phyloP scores from a whole-genome alignment of 1,140 invertebrate species.

The Polyergus mexicanus region DNA sequence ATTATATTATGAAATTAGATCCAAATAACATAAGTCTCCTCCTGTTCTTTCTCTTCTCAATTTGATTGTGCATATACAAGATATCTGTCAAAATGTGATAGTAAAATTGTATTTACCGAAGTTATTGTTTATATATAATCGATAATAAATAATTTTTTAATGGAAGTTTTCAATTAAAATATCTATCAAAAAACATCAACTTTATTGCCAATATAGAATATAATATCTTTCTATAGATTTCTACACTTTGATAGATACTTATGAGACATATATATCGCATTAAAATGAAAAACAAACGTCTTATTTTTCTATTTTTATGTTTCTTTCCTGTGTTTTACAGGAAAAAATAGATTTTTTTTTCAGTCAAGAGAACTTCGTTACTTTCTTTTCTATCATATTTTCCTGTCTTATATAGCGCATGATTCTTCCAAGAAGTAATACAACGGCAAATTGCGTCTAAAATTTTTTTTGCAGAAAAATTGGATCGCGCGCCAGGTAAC shows the following conservation, averaged over 20 bases:
- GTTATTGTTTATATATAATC: no score
- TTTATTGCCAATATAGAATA: background rate
- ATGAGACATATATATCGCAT: background rate
- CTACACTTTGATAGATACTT: background rate
- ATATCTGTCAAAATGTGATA: slow-evolving; percentile 9
- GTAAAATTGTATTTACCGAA: background rate
- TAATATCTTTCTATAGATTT: background rate
- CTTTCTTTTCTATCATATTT: slow-evolving; percentile 53
- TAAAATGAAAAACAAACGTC: background rate
- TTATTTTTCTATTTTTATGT: background rate
- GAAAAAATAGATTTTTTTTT: slow-evolving; percentile 44
- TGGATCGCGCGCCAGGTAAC: slow-evolving; percentile 23
- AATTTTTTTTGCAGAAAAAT: slow-evolving; percentile 22
- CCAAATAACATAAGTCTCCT: background rate
- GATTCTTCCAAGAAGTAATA: slow-evolving; percentile 34
- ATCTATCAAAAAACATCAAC: background rate
- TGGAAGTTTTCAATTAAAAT: background rate
- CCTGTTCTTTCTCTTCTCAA: background rate
- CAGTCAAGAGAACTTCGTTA: background rate
- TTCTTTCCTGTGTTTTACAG: slow-evolving; percentile 4
- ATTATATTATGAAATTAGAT: background rate
- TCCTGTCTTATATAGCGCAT: slow-evolving; percentile 51
- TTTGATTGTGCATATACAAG: background rate
- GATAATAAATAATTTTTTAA: no score
- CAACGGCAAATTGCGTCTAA: slow-evolving; percentile 37